These are phyloP conservation scores for Thera britannica DNA, from an alignment of 2,888 invertebrate species.

Conservation along the genomic window DNA sequence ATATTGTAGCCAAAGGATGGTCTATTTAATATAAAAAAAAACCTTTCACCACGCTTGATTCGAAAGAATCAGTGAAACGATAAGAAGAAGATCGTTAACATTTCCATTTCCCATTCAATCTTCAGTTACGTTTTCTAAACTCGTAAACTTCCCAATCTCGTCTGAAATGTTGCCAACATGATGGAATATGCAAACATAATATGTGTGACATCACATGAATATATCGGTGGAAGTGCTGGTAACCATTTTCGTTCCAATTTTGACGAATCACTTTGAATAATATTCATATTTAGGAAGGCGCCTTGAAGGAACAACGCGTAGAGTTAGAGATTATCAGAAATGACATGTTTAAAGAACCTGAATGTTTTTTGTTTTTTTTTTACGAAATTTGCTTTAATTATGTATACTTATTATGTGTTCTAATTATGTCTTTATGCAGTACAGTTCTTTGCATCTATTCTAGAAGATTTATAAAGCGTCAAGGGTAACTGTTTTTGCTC, in stretches of 20 bases:
- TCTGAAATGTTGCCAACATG: conserved; percentile 8
- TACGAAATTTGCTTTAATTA: too few species aligned
- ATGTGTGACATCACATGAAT: conserved; percentile 4
- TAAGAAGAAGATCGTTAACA: not conserved
- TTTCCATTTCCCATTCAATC: conserved; percentile 11
- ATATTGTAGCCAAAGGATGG: too few species aligned
- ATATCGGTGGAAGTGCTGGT: conserved; percentile 5
- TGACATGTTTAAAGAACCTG: too few species aligned
- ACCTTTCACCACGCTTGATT: too few species aligned
- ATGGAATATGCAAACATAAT: conserved; percentile 16
- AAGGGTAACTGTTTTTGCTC: too few species aligned
- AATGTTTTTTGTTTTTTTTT: too few species aligned
- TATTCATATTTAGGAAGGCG: conserved; percentile 62
- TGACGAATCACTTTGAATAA: conserved; percentile 75
- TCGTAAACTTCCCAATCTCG: conserved; percentile 26
- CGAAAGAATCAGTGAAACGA: too few species aligned
- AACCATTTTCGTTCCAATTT: conserved; percentile 57
- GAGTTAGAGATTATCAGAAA: conserved; percentile 18
- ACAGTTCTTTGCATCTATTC: too few species aligned
- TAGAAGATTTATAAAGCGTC: too few species aligned
- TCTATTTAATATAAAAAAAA: too few species aligned
- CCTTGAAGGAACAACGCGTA: conserved; percentile 28
- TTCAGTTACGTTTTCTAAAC: conserved; percentile 15
- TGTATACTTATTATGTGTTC: too few species aligned
- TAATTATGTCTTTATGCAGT: too few species aligned